Evolutionary conservation across 2,888 invertebrate genomes (phyloP).

Genomic region (Synanthedon vespiformis): DNA sequence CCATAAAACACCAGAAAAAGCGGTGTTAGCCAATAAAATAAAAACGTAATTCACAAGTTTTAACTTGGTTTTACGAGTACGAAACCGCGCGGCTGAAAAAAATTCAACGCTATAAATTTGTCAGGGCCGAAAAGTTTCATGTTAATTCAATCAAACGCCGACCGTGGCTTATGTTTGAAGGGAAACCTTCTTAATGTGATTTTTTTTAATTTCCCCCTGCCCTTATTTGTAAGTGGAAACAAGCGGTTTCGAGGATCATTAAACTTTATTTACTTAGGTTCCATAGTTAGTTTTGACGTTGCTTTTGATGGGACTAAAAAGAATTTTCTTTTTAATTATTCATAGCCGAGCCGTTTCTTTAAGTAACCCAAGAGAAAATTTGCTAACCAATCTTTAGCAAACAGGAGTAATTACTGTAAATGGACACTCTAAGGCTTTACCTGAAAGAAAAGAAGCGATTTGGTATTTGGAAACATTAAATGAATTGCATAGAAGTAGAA

Average conservation of each 20-base stretch:
- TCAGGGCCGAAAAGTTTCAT: constrained; percentile 52
- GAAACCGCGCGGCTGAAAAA: constrained; percentile 20
- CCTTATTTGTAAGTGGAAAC: background rate
- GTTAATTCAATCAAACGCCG: constrained; percentile 62
- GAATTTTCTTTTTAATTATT: no score
- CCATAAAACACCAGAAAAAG: constrained; percentile 19
- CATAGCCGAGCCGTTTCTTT: no score
- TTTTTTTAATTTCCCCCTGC: constrained; percentile 19
- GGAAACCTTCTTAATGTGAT: constrained; percentile 24
- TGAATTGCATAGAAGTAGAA: no score
- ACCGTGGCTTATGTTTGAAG: constrained; percentile 55
- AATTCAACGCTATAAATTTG: constrained; percentile 55
- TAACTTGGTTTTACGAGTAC: constrained; percentile 35
- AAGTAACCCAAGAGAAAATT: no score
- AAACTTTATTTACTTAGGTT: background rate
- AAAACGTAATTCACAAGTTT: constrained; percentile 40
- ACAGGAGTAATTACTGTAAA: no score
- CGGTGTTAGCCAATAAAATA: constrained; percentile 31
- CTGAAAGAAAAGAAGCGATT: no score
- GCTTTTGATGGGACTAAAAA: no score
- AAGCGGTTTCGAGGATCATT: background rate
- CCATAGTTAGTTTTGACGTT: no score
- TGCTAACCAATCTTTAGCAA: no score
- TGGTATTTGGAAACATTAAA: no score
- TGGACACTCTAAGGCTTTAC: no score